Percentiles rank a stretch among this genome's conserved stretches.
phyloP scores from a whole-genome alignment of 2,113 vertebrate genomes.

The Peromyscus californicus region DNA sequence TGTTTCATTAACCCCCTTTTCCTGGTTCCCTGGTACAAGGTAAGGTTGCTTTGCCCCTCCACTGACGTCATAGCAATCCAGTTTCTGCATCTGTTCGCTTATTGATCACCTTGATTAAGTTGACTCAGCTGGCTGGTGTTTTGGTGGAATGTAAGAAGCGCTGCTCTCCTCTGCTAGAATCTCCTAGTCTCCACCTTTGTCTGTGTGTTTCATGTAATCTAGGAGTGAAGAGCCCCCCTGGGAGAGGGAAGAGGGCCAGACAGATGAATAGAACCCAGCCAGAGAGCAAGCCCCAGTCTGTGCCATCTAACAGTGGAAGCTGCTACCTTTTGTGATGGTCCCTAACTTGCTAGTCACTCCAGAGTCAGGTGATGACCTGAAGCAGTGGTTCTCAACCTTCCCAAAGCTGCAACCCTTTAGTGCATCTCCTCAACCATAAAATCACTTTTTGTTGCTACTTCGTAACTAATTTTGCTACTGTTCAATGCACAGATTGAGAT shows the following conservation, averaged over 20 bases:
- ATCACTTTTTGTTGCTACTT: not conserved
- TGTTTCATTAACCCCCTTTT: not conserved
- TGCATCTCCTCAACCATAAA: not conserved
- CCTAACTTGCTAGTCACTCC: not conserved
- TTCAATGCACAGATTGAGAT: not conserved
- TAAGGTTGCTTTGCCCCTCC: slow-evolving; percentile 21
- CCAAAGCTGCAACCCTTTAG: not conserved
- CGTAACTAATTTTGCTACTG: not conserved
- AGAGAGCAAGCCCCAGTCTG: slow-evolving; percentile 33
- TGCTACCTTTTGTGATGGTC: not conserved
- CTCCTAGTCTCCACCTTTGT: slow-evolving; percentile 6
- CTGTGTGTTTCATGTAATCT: slow-evolving; percentile 14
- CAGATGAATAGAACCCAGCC: not conserved
- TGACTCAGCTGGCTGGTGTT: not conserved
- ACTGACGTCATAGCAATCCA: not conserved
- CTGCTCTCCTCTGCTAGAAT: not conserved
- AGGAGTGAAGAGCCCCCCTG: not conserved
- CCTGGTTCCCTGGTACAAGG: not conserved
- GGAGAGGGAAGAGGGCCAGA: not conserved
- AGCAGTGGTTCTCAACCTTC: not conserved
- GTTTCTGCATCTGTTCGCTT: not conserved
- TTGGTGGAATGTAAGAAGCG: not conserved
- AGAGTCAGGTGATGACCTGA: not conserved
- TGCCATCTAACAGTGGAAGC: not conserved
- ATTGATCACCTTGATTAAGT: not conserved